These are phyloP conservation scores for Ricordea florida DNA, from an alignment of 92 coral and sea anemone genomes.

Conservation along the genomic window DNA sequence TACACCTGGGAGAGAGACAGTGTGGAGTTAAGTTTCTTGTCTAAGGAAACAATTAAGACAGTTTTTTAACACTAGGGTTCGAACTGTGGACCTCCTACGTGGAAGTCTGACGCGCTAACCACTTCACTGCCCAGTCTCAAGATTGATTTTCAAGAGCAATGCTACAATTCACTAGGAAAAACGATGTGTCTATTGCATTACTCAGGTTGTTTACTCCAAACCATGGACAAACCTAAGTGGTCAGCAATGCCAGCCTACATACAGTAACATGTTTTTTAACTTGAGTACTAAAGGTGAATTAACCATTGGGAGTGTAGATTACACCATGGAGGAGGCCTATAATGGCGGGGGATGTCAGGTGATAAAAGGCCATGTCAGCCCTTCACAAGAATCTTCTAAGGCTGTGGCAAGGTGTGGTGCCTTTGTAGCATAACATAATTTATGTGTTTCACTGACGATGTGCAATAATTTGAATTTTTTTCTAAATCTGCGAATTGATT, in stretches of 20 bases:
- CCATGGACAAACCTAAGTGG: slow-evolving; percentile 96
- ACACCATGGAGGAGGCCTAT: slow-evolving; percentile 68
- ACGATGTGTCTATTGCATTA: not conserved
- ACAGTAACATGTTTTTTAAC: slow-evolving; percentile 78
- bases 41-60: no score
- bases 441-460: not conserved
- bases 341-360: slow-evolving; percentile 93
- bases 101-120: no score
- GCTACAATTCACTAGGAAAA: not conserved
- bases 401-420: slow-evolving; percentile 79
- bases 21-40: no score
- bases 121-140: no score
- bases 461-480: not conserved
- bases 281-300: slow-evolving; percentile 80
- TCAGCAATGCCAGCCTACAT: slow-evolving; percentile 86
- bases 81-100: no score
- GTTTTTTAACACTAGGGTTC: no score
- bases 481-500: not conserved
- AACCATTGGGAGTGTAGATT: slow-evolving; percentile 60
- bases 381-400: slow-evolving; percentile 56
- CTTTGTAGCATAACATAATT: not conserved
- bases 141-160: not conserved
- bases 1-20: no score
- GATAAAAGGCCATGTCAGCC: slow-evolving; percentile 60
- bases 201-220: slow-evolving; percentile 65